Base-by-base conservation (phyloP, 2,797 vertebrate species). In the Gila robusta region DNA sequence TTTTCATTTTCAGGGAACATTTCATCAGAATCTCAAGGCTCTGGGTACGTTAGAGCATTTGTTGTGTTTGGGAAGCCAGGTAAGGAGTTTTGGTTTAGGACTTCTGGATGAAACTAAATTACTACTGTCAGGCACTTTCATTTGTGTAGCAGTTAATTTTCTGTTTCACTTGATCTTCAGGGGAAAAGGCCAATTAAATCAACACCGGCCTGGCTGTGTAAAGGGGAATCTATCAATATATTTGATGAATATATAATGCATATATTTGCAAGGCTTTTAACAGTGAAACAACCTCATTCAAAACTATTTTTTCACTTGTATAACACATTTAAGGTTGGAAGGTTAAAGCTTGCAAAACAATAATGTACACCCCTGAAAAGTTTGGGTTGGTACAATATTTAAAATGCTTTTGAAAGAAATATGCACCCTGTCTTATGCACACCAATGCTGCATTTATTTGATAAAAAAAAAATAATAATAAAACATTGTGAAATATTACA, bases 11-110 rank as follows among this genome's bases (percentile, higher is more conserved):
- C 32, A 78, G 35, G 21, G 11, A 70, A 71, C 32, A 71, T 81
- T 70, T 81, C 5, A 17, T n/a, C n/a, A 49, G 14, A 32, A 64
- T 83, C 26, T 41, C 6, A 41, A 84, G 35, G 32, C 35, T 69
- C n/a, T 54, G 23, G 28, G 28, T 32, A 69, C 47, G 32, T 35
- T 71, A 23, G 49, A 49, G 2, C 28, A 71, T 70, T 35, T 79
- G 66, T 72, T 71, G 37, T 71, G 14, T 71, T 79, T 71, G 54
- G 49, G 37, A 79, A 78, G 74, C 37, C 83, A 72, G 62, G 5
- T 21, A 79, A 56, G 14, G 37, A 72, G 67, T 4, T 71, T 49
- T 14, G 12, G 41, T 84, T 44, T 41, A 54, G 69, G 47, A 59
- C 37, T 59, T 49, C 19, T 70, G 37, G 74, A 70, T 59, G 10